Evolutionary conservation across 30 jellyfish, hydroid and myxozoan genomes (phyloP).

Genomic region (Chrysaora quinquecirrha): DNA sequence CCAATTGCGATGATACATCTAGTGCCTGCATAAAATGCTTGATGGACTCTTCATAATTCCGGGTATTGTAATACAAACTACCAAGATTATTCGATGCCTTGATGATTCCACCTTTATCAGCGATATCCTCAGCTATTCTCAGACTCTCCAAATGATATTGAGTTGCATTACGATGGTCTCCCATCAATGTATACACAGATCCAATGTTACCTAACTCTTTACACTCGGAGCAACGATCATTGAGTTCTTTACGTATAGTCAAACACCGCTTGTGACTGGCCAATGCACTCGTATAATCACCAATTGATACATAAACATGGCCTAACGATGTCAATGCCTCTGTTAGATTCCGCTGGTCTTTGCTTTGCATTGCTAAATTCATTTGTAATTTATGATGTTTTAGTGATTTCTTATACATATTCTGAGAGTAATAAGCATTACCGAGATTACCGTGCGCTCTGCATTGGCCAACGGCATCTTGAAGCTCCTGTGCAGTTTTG

Average conservation of each 20-base stretch:
- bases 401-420: constrained; percentile 77
- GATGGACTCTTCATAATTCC: constrained; percentile 69
- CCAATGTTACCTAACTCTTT: constrained; percentile 94
- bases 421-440: constrained; percentile 81
- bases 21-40: constrained; percentile 74
- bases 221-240: constrained; percentile 76
- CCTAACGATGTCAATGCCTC: constrained; percentile 94
- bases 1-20: constrained; percentile 43
- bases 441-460: constrained; percentile 99
- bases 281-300: constrained; percentile 82
- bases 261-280: constrained; percentile 93
- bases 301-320: constrained; percentile 85
- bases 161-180: constrained; percentile 80
- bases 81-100: constrained; percentile 76
- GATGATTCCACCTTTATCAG: constrained; percentile 54
- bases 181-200: constrained; percentile 85
- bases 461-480: constrained; percentile 79
- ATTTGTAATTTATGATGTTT: constrained; percentile 84
- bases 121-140: constrained; percentile 56
- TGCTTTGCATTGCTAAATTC: constrained; percentile 59
- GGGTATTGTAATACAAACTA: constrained; percentile 74
- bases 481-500: constrained; percentile 71
- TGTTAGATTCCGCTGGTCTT: constrained; percentile 64
- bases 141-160: constrained; percentile 76
- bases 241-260: constrained; percentile 58